Base-by-base conservation (phyloP, 1,140 invertebrate genomes). In the Zaprionus davidi region DNA sequence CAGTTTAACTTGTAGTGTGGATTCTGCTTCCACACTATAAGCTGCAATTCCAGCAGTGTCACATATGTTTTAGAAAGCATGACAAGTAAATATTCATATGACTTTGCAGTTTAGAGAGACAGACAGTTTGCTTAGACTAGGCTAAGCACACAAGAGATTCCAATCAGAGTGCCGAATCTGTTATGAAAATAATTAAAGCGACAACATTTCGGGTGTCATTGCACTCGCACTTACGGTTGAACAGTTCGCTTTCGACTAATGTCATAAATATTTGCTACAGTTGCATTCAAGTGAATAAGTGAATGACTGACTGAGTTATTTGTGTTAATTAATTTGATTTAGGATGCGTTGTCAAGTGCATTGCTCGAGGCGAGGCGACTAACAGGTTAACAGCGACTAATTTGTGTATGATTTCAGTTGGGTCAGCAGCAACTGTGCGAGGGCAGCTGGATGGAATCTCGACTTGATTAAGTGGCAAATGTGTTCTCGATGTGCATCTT, bases 301-400 rank as follows among this genome's bases (percentile, higher is more conserved):
- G 49, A 31, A 57, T 49, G 22, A 73, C 62, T 70, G 41, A 68
- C 69, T 65, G 62, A 58, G 57, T 71, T 60, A 82, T 73, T 86
- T 85, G 79, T 55, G 55, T 69, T 77, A 28, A 74, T 79, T 74
- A 64, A 87, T 79, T 79, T 69, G 58, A 73, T 77, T 71, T 66
- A 46, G 55, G 55, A 55, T 69, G 73, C 53, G 56, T 31, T 69
- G 15, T 57, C 11, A 20, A 58, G 44, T 70, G 60, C 56, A 56
- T 13, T 31, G 13, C 26, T 26, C 38, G 56, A 28, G 24, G 15
- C 28, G 46, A 26, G 22, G 15, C 28, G 9, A 46, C 51, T 49
- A 57, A n/a, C 51, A 55, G 69, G 17, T 67, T 69, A 26, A 71
- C 57, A 58, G 56, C 51, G 24, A 58, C 26, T 68, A 64, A 57